These are phyloP conservation scores for Rhadinocentrus ornatus DNA, from an alignment of 2,797 vertebrate species.

Conservation along the genomic window DNA sequence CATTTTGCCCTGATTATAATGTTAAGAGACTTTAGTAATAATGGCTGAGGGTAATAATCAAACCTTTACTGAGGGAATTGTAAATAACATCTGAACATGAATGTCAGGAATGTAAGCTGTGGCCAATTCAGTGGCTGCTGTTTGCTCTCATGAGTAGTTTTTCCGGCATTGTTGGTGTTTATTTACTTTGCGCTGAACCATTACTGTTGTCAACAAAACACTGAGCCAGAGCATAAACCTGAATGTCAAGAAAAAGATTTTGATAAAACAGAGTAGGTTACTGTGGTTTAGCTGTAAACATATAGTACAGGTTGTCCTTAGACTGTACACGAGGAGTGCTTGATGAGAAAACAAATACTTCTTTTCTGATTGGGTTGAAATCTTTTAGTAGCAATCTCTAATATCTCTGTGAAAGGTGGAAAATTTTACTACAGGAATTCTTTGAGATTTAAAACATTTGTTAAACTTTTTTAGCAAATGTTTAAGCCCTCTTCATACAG, in stretches of 20 bases:
- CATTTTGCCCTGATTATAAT: slow-evolving; percentile 75
- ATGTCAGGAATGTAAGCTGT: slow-evolving; percentile 39
- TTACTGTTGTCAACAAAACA: slow-evolving; percentile 12
- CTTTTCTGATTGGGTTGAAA: neutral
- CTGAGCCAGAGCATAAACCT: slow-evolving; percentile 6
- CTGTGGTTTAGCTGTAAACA: slow-evolving; percentile 70
- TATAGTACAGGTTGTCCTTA: slow-evolving; percentile 43
- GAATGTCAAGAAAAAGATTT: slow-evolving; percentile 41
- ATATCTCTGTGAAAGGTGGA: too few species aligned
- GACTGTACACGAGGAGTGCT: neutral
- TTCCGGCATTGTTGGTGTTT: slow-evolving; percentile 12
- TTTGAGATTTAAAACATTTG: too few species aligned
- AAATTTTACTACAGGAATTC: too few species aligned
- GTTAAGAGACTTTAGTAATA: slow-evolving; percentile 38
- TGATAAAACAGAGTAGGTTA: slow-evolving; percentile 23
- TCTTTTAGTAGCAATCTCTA: neutral
- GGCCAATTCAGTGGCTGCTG: slow-evolving; percentile 15
- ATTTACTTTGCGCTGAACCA: slow-evolving; percentile 24
- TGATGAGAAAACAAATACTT: slow-evolving; percentile 2
- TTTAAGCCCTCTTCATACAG: neutral
- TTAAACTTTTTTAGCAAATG: too few species aligned
- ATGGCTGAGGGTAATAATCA: slow-evolving; percentile 42
- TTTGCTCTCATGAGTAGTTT: slow-evolving; percentile 3
- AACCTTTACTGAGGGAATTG: slow-evolving; percentile 41
- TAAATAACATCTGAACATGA: slow-evolving; percentile 52